These are phyloP conservation scores for Lucinisca nassula DNA, from an alignment of 2,888 invertebrate genomes.

Conservation along the genomic window DNA sequence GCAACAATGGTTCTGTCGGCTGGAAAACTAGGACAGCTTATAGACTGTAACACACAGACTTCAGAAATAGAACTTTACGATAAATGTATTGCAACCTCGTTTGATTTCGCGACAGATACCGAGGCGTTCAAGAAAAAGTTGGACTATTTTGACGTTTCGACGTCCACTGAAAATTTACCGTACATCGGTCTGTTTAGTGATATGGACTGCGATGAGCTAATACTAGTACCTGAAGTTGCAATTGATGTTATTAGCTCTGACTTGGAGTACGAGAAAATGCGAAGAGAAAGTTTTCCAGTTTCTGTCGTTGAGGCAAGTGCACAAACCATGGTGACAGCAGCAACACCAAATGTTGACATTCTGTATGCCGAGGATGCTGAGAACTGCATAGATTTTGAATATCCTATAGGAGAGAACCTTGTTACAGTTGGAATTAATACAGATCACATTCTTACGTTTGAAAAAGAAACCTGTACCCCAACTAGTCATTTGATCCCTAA, in stretches of 20 bases:
- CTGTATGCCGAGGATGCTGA: constrained; percentile 43
- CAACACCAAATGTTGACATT: constrained; percentile 45
- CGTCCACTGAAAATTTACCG: constrained; percentile 83
- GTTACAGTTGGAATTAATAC: constrained; percentile 82
- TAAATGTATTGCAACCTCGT: constrained; percentile 77
- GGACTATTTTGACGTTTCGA: constrained; percentile 77
- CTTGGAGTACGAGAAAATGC: constrained; percentile 77
- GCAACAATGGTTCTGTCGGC: constrained; percentile 80
- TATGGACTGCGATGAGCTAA: constrained; percentile 83
- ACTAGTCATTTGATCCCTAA: constrained; percentile 78
- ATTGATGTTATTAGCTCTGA: constrained; percentile 65
- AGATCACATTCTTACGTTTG: constrained; percentile 77
- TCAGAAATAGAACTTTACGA: constrained; percentile 70
- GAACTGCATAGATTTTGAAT: constrained; percentile 30
- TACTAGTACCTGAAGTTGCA: constrained; percentile 78
- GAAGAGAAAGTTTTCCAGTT: constrained; percentile 76
- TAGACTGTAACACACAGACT: constrained; percentile 77
- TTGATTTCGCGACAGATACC: constrained; percentile 71
- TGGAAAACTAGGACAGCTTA: constrained; percentile 55
- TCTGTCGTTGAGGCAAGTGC: constrained; percentile 76
- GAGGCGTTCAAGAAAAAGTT: constrained; percentile 58
- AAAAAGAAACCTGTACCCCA: constrained; percentile 83
- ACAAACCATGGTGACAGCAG: constrained; percentile 73
- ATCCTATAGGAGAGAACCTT: constrained; percentile 57
- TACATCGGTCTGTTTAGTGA: constrained; percentile 85